These are phyloP conservation scores for Nannoperca obscura DNA, from an alignment of 2,797 vertebrate genomes.

Conservation along the genomic window DNA sequence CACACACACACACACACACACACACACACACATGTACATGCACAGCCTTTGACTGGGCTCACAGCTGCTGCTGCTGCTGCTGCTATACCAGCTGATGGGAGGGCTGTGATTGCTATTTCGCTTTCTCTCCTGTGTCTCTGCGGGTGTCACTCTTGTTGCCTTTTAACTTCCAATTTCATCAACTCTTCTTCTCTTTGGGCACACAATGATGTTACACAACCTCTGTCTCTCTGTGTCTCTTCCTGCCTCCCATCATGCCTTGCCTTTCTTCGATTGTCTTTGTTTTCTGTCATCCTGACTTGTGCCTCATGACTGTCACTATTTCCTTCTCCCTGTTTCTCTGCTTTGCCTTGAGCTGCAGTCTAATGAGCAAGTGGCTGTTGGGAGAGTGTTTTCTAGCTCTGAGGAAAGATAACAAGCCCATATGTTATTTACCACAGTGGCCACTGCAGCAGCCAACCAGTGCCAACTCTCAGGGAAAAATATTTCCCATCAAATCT, in stretches of 20 bases:
- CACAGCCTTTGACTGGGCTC: constrained; percentile 32
- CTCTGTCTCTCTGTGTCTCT: not conserved
- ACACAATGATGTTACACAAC: not conserved
- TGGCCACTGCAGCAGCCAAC: constrained; percentile 56
- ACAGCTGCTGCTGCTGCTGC: constrained; percentile 48
- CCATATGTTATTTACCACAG: constrained; percentile 75
- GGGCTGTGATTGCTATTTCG: constrained; percentile 10
- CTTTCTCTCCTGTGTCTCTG: constrained; percentile 12
- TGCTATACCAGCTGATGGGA: constrained; percentile 23
- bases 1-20: not conserved
- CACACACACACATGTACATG: not conserved
- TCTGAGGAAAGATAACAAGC: constrained; percentile 75
- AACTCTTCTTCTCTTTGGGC: constrained; percentile 12
- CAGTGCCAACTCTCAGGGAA: constrained; percentile 51
- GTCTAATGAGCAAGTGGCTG: constrained; percentile 72
- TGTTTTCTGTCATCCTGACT: constrained; percentile 25
- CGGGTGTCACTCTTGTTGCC: constrained; percentile 7
- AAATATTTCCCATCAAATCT: constrained; percentile 52
- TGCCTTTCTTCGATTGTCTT: constrained; percentile 9
- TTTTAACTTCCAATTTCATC: constrained; percentile 41
- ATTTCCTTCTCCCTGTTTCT: constrained; percentile 17
- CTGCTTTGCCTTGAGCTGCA: constrained; percentile 64
- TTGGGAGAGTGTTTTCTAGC: constrained; percentile 58
- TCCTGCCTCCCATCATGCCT: not conserved
- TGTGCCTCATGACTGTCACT: constrained; percentile 47